A percentile compares a stretch with the other conserved stretches of the same genome.
Evolutionary conservation across 2,797 vertebrate genomes (phyloP).

Genomic region (Cephalopachus bancanus): DNA sequence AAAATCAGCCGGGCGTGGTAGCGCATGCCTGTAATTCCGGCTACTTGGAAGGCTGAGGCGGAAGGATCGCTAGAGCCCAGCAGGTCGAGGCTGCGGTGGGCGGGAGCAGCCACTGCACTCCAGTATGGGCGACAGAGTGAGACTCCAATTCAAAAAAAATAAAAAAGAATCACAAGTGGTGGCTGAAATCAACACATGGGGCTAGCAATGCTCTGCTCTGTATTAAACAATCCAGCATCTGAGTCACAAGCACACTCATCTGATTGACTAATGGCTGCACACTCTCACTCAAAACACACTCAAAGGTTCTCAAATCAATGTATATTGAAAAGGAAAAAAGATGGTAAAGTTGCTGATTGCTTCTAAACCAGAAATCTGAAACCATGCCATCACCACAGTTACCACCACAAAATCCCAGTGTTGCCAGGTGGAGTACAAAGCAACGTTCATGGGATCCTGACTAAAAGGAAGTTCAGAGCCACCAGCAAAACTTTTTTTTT

Average conservation of each 20-base stretch:
- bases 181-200: not conserved
- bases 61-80: no score
- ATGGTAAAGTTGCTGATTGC: not conserved
- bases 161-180: not conserved
- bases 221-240: not conserved
- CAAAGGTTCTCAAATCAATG: not conserved
- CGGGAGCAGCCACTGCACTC: no score
- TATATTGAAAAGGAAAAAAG: not conserved
- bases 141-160: no score
- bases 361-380: constrained; percentile 46
- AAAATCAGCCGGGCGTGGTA: no score
- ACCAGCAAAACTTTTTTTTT: no score
- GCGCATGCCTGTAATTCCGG: no score
- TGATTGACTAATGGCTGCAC: not conserved
- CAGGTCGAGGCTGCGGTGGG: no score
- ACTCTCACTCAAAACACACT: not conserved
- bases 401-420: not conserved
- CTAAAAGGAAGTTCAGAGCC: no score
- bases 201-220: not conserved
- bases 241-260: not conserved
- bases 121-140: no score
- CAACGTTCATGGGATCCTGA: no score
- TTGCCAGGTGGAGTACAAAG: no score
- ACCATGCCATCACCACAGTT: not conserved
- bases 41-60: no score